A percentile compares a stretch with the other conserved stretches of the same genome.
These are phyloP conservation scores for Ethmia dodecea DNA, from an alignment of 2,888 invertebrate species.

Conservation along the genomic window DNA sequence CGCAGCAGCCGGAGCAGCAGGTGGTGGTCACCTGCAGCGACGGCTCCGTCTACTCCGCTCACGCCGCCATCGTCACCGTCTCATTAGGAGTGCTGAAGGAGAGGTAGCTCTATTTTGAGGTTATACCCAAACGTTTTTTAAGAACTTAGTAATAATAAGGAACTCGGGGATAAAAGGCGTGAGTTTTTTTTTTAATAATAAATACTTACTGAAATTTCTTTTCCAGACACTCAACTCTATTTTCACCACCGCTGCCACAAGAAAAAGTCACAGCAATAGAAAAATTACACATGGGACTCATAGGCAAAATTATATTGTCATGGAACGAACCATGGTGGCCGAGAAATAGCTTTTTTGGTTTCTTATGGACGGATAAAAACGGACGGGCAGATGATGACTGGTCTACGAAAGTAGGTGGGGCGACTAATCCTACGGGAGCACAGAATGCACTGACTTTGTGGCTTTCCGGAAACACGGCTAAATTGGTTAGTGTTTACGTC, in stretches of 20 bases:
- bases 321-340: constrained; percentile 83
- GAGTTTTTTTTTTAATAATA: too few relatives aligned
- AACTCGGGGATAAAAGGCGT: too few relatives aligned
- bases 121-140: too few relatives aligned
- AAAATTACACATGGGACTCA: constrained; percentile 79
- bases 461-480: constrained; percentile 36
- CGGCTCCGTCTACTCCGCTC: constrained; percentile 25
- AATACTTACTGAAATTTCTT: not conserved
- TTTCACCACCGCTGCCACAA: constrained; percentile 74
- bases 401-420: constrained; percentile 29
- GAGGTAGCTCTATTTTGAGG: not conserved
- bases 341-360: constrained; percentile 30
- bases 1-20: constrained; percentile 24
- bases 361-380: constrained; percentile 38
- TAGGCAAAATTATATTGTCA: constrained; percentile 82
- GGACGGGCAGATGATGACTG: constrained; percentile 29
- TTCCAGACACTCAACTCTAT: constrained; percentile 52
- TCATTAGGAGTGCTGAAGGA: constrained; percentile 56
- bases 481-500: constrained; percentile 25
- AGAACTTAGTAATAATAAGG: too few relatives aligned
- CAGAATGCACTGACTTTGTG: constrained; percentile 33
- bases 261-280: constrained; percentile 76
- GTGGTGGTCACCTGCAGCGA: constrained; percentile 61
- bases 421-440: constrained; percentile 28
- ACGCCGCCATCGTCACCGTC: constrained; percentile 26